These are phyloP conservation scores for Rapana venosa DNA, from an alignment of 2,888 invertebrate genomes.

Conservation along the genomic window DNA sequence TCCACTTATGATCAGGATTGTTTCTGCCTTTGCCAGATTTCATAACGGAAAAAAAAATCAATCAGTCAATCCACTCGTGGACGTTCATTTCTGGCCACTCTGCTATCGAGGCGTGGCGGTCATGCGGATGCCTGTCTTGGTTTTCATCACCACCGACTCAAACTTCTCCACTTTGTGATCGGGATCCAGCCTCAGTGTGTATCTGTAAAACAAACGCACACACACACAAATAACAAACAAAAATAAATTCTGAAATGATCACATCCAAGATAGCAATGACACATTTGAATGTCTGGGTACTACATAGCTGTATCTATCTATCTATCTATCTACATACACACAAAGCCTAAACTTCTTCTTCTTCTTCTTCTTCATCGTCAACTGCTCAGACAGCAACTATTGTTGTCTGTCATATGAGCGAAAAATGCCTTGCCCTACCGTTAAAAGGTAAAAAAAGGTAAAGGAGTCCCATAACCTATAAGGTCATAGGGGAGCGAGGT, in stretches of 20 bases:
- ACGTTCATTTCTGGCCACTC: not conserved
- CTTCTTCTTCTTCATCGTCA: no score
- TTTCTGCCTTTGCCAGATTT: not conserved
- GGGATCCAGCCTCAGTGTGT: constrained; percentile 59
- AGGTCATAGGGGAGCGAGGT: no score
- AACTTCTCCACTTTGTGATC: constrained; percentile 60
- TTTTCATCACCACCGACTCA: constrained; percentile 64
- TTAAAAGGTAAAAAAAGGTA: no score
- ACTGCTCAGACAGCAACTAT: no score
- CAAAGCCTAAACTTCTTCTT: no score
- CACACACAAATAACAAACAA: not conserved
- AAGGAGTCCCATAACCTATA: no score
- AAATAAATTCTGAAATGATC: no score
- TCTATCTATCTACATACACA: no score
- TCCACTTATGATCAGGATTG: not conserved
- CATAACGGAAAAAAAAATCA: not conserved
- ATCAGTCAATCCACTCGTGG: not conserved
- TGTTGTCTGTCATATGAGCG: no score
- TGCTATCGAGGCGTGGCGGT: constrained; percentile 52
- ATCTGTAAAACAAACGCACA: constrained; percentile 50
- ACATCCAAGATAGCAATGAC: no score
- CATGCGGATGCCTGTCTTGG: constrained; percentile 64
- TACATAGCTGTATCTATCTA: no score
- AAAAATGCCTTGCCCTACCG: not conserved
- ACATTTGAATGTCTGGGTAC: no score